Base-by-base conservation (phyloP, 2,797 vertebrate species). In the Neosilurus hyrtlii region DNA sequence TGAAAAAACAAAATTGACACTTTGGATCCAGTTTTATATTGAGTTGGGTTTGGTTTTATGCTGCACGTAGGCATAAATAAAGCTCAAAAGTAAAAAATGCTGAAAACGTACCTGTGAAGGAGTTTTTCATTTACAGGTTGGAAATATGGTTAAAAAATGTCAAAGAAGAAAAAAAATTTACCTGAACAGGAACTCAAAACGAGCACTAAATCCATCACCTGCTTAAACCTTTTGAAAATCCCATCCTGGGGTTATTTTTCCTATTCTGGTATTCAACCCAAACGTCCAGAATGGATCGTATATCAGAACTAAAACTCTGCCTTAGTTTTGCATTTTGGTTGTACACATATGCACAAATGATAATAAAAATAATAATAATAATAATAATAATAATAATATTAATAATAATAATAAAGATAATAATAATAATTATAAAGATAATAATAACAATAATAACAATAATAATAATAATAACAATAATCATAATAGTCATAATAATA, bases 1-100 rank as follows among this genome's bases (percentile, higher is more conserved):
- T 5, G 2, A 61, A 4, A 9, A 62, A 3, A 11, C 6, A 12
- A 65, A 30, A 30, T 30, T 65, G 14, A 65, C 14, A 30, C 62
- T 65, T 30, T 65, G 63, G 61, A 20, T 37, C 82, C 18, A 82
- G 26, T 51, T 78, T n/a, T n/a, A 20, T 26, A 74, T 59, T 35
- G 15, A 14, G 26, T 30, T 65, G 24, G 6, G 63, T 65, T 65
- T 30, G 26, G 11, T 65, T 15, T 26, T 24, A 65, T 26, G 30
- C 43, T 43, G 43, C 43, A 43, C 63, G 20, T 9, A 20, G 7
- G 8, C 1, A 2, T 22, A n/a, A 61, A 5, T 22, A 10, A 61
- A 14, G 11, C 56, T 3, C 26, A 26, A 26, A 65, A 65, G 4
- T 65, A 9, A 66, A 66, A 63, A 26, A 26, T 15, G n/a, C n/a